A percentile compares a stretch with the other conserved stretches of the same genome.
Conservation (phyloP, 2,113 vertebrate genomes). For the Sula dactylatra region DNA sequence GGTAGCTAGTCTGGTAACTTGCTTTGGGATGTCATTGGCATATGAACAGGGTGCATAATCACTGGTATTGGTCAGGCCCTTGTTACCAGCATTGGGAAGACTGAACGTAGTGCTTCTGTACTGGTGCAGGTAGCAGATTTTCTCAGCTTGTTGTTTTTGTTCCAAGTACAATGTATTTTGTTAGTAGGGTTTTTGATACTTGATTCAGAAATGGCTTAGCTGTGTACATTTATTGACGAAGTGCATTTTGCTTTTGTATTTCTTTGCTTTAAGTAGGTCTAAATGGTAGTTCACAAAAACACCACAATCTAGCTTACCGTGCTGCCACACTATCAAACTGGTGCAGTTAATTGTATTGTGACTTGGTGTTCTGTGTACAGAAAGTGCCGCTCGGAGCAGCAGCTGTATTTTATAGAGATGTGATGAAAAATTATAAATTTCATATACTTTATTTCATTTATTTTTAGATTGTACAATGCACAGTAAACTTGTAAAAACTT, state of each 20-base stretch:
- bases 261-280: not conserved
- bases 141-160: not conserved
- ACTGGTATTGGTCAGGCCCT: not conserved
- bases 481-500: slow-evolving; percentile 54
- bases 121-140: not conserved
- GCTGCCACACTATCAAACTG: not conserved
- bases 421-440: slow-evolving; percentile 47
- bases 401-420: slow-evolving; percentile 63
- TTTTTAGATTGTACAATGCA: slow-evolving; percentile 68
- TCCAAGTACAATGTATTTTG: slow-evolving; percentile 13
- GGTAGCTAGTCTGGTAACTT: not conserved
- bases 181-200: slow-evolving; percentile 45
- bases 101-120: not conserved
- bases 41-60: not conserved
- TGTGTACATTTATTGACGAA: not conserved
- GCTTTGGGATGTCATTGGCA: not conserved
- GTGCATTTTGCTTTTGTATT: slow-evolving; percentile 27
- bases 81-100: not conserved
- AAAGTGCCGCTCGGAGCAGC: slow-evolving; percentile 7
- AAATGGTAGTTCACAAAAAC: slow-evolving; percentile 28
- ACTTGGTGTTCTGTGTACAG: slow-evolving; percentile 55
- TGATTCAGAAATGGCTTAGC: slow-evolving; percentile 39
- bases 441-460: slow-evolving; percentile 59
- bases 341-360: not conserved
- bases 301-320: not conserved